A percentile compares a stretch with the other conserved stretches of the same genome.
Conservation (phyloP, 2,797 vertebrate genomes). For the Hephaestus fuliginosus region DNA sequence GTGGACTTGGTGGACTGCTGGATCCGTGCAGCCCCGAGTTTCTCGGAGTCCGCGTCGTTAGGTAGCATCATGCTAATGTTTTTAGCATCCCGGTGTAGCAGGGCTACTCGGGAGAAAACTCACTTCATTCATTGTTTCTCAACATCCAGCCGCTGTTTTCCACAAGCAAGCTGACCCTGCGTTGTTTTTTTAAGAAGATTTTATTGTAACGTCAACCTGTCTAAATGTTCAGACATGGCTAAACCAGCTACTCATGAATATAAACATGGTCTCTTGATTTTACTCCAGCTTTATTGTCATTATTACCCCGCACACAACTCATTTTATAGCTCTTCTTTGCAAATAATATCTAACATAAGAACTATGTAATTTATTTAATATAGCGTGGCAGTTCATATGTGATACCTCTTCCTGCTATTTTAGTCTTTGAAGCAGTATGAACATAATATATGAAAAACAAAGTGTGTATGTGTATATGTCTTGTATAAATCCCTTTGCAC, state of each 20-base stretch:
- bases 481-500: neutral
- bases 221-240: neutral
- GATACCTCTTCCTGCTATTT: neutral
- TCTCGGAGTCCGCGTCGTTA: neutral
- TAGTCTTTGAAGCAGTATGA: neutral
- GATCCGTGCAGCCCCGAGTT: neutral
- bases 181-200: neutral
- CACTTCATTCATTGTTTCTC: slow-evolving; percentile 1
- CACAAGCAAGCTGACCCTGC: neutral
- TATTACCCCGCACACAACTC: neutral
- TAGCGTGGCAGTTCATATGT: neutral
- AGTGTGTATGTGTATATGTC: neutral
- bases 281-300: neutral
- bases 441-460: neutral
- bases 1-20: slow-evolving; percentile 50
- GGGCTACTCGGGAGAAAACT: neutral
- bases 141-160: neutral
- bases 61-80: slow-evolving; percentile 73
- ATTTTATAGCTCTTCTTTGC: neutral
- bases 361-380: neutral
- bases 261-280: neutral
- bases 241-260: neutral
- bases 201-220: neutral
- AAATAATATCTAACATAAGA: neutral
- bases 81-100: slow-evolving; percentile 65